Conservation (phyloP, 1,140 invertebrate genomes). For the Eriocheir sinensis region DNA sequence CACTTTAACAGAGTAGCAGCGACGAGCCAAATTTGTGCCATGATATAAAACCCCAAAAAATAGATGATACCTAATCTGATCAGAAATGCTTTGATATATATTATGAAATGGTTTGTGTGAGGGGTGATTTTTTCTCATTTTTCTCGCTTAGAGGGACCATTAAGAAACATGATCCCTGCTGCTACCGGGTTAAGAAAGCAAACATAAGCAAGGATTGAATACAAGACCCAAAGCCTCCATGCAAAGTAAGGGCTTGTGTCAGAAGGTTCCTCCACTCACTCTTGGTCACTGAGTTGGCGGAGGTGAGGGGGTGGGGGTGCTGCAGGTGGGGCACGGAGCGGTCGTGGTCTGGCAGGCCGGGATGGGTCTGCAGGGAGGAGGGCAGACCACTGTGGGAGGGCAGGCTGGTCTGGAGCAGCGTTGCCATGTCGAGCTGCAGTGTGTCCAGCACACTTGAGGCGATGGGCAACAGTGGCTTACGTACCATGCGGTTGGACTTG, state of each 20-base stretch:
- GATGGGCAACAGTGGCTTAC: conserved; percentile 76
- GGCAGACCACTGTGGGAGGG: conserved; percentile 54
- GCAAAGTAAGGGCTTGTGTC: no score
- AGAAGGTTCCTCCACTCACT: background rate
- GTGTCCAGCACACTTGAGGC: conserved; percentile 80
- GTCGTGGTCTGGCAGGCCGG: conserved; percentile 68
- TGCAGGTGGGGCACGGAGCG: conserved; percentile 54
- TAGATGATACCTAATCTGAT: no score
- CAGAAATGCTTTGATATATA: no score
- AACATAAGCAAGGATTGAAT: no score
- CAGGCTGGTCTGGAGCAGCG: conserved; percentile 72
- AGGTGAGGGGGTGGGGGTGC: conserved; percentile 50
- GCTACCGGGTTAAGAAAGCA: no score
- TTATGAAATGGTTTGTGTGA: no score
- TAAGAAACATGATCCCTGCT: no score
- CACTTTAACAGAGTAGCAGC: no score
- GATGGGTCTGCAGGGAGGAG: conserved; percentile 56
- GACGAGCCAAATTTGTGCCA: no score
- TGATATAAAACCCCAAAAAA: no score
- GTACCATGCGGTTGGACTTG: conserved; percentile 75
- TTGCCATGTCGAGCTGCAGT: conserved; percentile 79
- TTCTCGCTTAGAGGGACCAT: no score
- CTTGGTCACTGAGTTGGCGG: conserved; percentile 46
- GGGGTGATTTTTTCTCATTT: no score
- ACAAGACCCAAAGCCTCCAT: background rate